phyloP scores from a whole-genome alignment of 2,797 vertebrate species.

The Trichosurus vulpecula region DNA sequence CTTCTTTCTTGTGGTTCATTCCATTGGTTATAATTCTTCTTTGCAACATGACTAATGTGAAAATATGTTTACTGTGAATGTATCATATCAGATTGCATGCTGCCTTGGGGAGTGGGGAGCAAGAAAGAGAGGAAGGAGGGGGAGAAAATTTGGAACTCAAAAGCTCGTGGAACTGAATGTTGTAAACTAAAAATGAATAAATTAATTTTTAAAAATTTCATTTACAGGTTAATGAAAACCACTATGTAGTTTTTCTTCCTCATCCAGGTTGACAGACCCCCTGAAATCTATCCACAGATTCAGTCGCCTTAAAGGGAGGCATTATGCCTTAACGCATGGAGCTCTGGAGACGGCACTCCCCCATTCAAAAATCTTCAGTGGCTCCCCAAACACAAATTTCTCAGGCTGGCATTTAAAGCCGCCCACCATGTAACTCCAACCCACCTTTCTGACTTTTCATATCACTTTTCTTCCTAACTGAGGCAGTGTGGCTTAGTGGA shows the following conservation, averaged over 20 bases:
- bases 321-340: background rate
- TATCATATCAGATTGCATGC: too few species aligned
- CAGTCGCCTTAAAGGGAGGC: background rate
- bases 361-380: background rate
- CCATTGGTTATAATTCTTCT: too few species aligned
- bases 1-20: too few species aligned
- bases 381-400: background rate
- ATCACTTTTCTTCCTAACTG: background rate
- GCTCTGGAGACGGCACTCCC: fast-evolving
- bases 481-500: background rate
- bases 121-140: too few species aligned
- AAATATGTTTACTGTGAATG: too few species aligned
- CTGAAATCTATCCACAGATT: background rate
- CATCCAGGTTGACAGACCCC: background rate
- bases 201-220: too few species aligned
- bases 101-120: too few species aligned
- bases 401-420: background rate
- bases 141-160: too few species aligned
- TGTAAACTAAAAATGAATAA: too few species aligned
- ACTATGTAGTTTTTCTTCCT: background rate
- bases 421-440: background rate
- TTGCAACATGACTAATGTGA: too few species aligned
- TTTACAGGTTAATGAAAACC: background rate
- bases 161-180: too few species aligned
- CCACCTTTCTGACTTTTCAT: background rate